Evolutionary conservation across 2,113 vertebrate genomes (phyloP).

Genomic region (Prunella himalayana): DNA sequence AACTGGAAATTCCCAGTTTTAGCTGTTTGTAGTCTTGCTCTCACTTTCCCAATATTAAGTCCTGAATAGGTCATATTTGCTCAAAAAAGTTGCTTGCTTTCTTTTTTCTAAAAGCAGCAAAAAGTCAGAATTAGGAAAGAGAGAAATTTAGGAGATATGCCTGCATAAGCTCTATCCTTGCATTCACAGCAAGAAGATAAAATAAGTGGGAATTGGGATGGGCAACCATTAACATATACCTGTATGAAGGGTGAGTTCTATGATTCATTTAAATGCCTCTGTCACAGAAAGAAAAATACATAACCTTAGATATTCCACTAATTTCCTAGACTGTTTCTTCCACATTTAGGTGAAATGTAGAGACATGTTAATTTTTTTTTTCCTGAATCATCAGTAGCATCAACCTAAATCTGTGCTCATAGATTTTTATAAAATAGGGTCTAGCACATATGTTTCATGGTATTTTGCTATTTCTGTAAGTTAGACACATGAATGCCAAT

Average conservation of each 20-base stretch:
- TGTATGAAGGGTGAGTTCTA: background rate
- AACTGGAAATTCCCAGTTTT: conserved; percentile 42
- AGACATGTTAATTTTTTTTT: background rate
- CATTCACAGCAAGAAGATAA: background rate
- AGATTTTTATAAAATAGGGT: background rate
- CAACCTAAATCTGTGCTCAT: background rate
- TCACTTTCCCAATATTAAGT: conserved; percentile 5
- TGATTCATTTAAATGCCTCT: background rate
- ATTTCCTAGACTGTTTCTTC: background rate
- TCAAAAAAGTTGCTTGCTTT: background rate
- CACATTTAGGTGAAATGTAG: background rate
- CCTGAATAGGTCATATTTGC: background rate
- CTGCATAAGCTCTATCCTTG: background rate
- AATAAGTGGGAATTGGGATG: background rate
- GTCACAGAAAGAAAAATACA: background rate
- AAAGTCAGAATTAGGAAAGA: background rate
- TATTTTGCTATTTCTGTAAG: background rate
- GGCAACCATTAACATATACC: background rate
- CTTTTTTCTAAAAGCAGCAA: background rate
- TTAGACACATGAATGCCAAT: background rate
- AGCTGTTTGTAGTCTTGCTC: background rate
- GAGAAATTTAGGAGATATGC: background rate
- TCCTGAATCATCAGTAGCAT: background rate
- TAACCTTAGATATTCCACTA: background rate
- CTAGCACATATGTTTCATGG: background rate